Conservation (phyloP, 2,797 vertebrate species). For the Lates japonicus region DNA sequence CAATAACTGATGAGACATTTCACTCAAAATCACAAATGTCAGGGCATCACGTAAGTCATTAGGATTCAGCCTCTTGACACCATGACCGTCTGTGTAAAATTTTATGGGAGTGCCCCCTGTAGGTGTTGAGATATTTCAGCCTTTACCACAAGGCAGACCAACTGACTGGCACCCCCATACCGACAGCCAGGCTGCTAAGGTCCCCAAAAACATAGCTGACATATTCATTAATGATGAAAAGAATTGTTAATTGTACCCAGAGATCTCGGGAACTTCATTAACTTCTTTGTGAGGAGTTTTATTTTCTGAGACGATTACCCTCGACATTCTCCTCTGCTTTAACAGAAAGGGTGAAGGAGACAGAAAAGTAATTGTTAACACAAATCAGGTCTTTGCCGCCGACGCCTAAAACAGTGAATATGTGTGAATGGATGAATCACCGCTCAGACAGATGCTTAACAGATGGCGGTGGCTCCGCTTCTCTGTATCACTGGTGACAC, state of each 20-base stretch:
- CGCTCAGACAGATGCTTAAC: conserved; percentile 70
- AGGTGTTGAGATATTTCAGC: neutral
- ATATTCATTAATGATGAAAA: neutral
- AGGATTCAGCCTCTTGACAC: neutral
- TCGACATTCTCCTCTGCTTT: neutral
- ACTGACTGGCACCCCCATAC: neutral
- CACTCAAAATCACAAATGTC: neutral
- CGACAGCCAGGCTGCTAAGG: neutral
- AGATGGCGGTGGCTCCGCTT: conserved; percentile 64
- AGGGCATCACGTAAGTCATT: neutral
- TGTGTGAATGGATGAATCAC: conserved; percentile 66
- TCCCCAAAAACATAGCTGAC: conserved; percentile 10
- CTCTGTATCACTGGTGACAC: conserved; percentile 66
- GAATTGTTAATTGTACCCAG: neutral
- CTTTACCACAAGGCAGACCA: neutral
- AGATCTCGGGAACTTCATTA: neutral
- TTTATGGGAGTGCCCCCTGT: neutral
- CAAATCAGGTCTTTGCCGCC: conserved; percentile 48
- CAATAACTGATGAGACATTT: neutral
- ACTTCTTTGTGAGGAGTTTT: conserved; percentile 20
- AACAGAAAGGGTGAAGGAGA: conserved; percentile 17
- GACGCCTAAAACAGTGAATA: conserved; percentile 54
- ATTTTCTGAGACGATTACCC: conserved; percentile 21
- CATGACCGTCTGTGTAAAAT: neutral
- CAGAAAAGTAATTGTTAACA: conserved; percentile 49